Percentiles rank a stretch among this genome's conserved stretches.
Conservation (phyloP, 2,888 invertebrate species). For the Limnephilus marmoratus region DNA sequence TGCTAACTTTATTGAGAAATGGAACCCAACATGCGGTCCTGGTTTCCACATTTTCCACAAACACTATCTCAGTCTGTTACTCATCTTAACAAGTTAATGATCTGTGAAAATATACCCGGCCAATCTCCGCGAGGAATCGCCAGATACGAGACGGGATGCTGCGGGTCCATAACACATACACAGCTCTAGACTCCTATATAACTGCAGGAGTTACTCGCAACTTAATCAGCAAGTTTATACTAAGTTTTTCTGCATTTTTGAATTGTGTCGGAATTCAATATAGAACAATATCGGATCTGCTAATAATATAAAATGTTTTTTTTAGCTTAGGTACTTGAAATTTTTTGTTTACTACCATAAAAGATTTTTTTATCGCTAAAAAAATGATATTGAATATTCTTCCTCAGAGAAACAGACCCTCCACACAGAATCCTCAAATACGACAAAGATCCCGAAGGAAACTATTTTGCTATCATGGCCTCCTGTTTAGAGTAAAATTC, state of each 20-base stretch:
- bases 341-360: too few relatives aligned
- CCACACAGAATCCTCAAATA: too few relatives aligned
- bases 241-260: neutral
- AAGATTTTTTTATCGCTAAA: too few relatives aligned
- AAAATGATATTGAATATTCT: too few relatives aligned
- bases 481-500: too few relatives aligned
- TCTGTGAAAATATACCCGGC: slow-evolving; percentile 62
- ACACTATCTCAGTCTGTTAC: slow-evolving; percentile 50
- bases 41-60: neutral
- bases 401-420: too few relatives aligned
- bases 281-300: neutral
- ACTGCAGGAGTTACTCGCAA: neutral
- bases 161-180: neutral
- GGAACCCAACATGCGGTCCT: neutral
- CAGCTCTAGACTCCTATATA: too few relatives aligned
- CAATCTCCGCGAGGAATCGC: slow-evolving; percentile 55
- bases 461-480: too few relatives aligned
- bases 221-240: neutral
- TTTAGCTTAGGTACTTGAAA: too few relatives aligned
- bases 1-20: neutral
- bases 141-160: slow-evolving; percentile 55
- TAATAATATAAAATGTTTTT: neutral
- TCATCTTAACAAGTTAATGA: slow-evolving; percentile 64
- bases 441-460: too few relatives aligned
- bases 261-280: neutral